These are phyloP conservation scores for Channa maculata DNA, from an alignment of 2,113 vertebrate genomes.

Conservation along the genomic window DNA sequence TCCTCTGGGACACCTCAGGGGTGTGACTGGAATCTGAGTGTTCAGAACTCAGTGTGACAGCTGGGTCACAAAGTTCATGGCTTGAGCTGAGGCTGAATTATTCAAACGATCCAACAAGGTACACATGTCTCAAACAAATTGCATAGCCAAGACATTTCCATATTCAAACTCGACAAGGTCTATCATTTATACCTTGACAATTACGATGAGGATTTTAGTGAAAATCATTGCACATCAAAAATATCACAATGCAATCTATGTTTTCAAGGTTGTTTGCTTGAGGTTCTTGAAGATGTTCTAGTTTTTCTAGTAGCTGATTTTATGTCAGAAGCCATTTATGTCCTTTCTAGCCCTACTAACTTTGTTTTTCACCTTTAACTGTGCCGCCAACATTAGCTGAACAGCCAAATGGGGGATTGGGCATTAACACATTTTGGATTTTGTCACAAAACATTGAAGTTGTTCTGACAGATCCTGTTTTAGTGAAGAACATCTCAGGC, in stretches of 20 bases:
- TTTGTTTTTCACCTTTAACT: too few relatives aligned
- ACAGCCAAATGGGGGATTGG: too few relatives aligned
- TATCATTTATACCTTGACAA: slow-evolving; percentile 16
- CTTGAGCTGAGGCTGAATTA: slow-evolving; percentile 27
- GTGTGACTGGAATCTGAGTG: slow-evolving; percentile 24
- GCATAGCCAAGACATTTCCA: slow-evolving; percentile 42
- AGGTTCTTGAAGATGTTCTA: too few relatives aligned
- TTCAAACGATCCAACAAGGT: slow-evolving; percentile 60
- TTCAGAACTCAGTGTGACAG: slow-evolving; percentile 50
- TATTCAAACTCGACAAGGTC: slow-evolving; percentile 46
- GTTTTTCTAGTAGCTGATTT: too few relatives aligned
- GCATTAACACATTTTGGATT: too few relatives aligned
- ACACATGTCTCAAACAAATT: slow-evolving; percentile 50
- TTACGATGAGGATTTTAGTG: background rate
- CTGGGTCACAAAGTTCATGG: slow-evolving; percentile 64
- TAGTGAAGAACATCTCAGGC: too few relatives aligned
- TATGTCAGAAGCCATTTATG: too few relatives aligned
- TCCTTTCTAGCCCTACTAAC: too few relatives aligned
- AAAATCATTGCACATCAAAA: background rate
- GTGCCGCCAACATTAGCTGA: too few relatives aligned
- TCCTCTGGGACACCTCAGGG: slow-evolving; percentile 40
- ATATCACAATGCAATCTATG: background rate
- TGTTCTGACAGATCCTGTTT: too few relatives aligned
- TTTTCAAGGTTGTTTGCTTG: too few relatives aligned
- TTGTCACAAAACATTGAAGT: too few relatives aligned